These are phyloP conservation scores for Hofmannophila pseudospretella DNA, from an alignment of 2,888 invertebrate genomes.

Conservation along the genomic window DNA sequence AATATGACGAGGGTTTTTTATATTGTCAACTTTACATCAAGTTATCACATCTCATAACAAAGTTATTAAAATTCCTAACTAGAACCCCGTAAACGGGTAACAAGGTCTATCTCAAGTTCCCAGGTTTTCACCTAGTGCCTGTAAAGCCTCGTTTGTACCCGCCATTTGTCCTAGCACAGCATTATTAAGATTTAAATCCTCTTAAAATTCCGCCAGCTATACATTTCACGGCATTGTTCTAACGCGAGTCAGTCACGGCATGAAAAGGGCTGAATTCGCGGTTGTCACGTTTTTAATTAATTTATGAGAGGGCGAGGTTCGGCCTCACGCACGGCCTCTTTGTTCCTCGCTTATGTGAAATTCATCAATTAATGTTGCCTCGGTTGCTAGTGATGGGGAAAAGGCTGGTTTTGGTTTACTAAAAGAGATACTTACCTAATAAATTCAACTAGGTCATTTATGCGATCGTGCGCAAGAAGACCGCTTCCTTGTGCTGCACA, in stretches of 20 bases:
- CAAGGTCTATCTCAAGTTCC: too few relatives aligned
- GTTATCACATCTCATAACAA: too few relatives aligned
- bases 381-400: background rate
- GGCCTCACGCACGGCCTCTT: slow-evolving; percentile 42
- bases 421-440: too few relatives aligned
- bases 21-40: too few relatives aligned
- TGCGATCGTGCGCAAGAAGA: too few relatives aligned
- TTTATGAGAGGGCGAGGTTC: slow-evolving; percentile 53
- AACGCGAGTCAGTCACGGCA: slow-evolving; percentile 38
- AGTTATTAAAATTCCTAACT: too few relatives aligned
- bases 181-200: slow-evolving; percentile 37
- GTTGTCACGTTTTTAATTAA: slow-evolving; percentile 73
- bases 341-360: slow-evolving; percentile 39
- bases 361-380: slow-evolving; percentile 47
- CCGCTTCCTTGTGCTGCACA: too few relatives aligned
- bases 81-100: too few relatives aligned
- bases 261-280: slow-evolving; percentile 57
- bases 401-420: background rate
- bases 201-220: slow-evolving; percentile 24
- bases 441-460: too few relatives aligned
- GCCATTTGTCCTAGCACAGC: slow-evolving; percentile 17
- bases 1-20: too few relatives aligned
- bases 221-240: slow-evolving; percentile 29
- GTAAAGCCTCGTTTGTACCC: background rate
- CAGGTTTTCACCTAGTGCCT: background rate